Evolutionary conservation across 2,113 vertebrate genomes (phyloP).

Genomic region (Erythrocebus patas): DNA sequence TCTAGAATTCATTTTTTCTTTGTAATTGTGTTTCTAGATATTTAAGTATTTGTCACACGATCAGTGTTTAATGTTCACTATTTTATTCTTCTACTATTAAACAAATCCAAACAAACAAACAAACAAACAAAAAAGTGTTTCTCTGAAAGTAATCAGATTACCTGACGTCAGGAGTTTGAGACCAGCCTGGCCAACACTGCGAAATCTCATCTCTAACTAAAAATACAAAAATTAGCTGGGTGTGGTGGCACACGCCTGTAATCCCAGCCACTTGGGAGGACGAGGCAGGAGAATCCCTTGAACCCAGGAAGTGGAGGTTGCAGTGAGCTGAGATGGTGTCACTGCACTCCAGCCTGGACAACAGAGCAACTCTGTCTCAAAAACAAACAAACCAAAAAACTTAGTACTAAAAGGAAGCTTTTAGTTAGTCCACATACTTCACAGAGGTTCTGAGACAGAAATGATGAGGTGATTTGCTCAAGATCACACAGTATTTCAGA

Average conservation of each 20-base stretch:
- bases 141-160: not conserved
- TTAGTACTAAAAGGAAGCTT: not conserved
- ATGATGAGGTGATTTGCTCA: not conserved
- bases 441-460: not conserved
- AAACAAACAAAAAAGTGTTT: not conserved
- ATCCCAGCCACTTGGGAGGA: too few species aligned
- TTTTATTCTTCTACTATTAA: constrained; percentile 44
- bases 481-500: not conserved
- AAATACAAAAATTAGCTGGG: too few species aligned
- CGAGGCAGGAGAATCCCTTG: too few species aligned
- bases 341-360: too few species aligned
- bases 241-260: too few species aligned
- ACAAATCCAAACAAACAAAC: constrained; percentile 15
- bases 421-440: not conserved
- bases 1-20: not conserved
- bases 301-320: too few species aligned
- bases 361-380: too few species aligned
- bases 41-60: constrained; percentile 4
- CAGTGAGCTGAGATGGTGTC: too few species aligned
- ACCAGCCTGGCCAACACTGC: too few species aligned
- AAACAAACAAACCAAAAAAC: not conserved
- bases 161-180: too few species aligned
- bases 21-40: not conserved
- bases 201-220: too few species aligned
- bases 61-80: not conserved